Conservation (phyloP, 2,888 invertebrate genomes). For the Brachypalpus laphriformis region DNA sequence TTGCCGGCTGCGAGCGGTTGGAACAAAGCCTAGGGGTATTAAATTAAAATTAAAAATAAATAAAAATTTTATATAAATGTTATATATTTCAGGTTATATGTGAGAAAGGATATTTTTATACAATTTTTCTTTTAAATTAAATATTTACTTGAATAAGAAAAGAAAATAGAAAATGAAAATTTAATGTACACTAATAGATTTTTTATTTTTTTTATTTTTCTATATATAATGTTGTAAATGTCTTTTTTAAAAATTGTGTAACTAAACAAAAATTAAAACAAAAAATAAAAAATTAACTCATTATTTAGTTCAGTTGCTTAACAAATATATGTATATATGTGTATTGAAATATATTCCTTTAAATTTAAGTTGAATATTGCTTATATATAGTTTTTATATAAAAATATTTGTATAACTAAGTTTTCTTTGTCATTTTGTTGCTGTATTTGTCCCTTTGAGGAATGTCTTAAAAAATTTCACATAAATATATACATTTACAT, state of each 20-base stretch:
- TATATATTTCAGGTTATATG: constrained; percentile 2
- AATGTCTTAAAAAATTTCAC: constrained; percentile 36
- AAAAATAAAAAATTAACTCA: neutral
- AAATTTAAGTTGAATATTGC: constrained; percentile 22
- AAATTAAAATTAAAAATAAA: too few species aligned
- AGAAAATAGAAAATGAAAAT: neutral
- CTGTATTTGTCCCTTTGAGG: constrained; percentile 57
- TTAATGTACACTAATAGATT: neutral
- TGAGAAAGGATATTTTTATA: neutral
- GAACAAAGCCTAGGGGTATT: too few species aligned
- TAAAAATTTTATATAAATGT: too few species aligned
- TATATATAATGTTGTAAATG: neutral
- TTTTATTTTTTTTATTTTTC: too few species aligned
- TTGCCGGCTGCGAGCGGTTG: too few species aligned
- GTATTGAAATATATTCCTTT: neutral
- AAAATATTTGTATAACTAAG: constrained; percentile 18
- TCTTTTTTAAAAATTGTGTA: neutral
- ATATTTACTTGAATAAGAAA: constrained; percentile 19
- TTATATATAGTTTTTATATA: constrained; percentile 14
- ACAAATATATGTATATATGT: neutral
- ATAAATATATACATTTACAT: constrained; percentile 46
- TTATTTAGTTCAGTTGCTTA: neutral
- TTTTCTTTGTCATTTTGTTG: constrained; percentile 61
- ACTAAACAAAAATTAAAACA: neutral
- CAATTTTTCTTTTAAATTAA: constrained; percentile 10